Conservation (phyloP, 2,797 vertebrate genomes). For the Leuciscus waleckii region DNA sequence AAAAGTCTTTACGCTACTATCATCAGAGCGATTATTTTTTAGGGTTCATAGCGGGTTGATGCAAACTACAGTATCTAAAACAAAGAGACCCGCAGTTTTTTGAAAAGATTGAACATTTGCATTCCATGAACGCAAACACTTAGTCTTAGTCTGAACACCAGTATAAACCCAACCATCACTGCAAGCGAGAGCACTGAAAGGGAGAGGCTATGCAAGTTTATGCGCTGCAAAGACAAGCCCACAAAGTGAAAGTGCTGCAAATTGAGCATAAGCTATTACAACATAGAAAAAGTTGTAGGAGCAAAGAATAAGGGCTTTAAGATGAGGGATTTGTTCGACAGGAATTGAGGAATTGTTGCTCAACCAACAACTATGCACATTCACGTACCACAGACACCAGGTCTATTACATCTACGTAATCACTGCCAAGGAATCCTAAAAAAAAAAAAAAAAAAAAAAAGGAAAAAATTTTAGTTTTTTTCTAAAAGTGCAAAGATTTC, state of each 20-base stretch:
- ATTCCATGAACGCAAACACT: conserved; percentile 23
- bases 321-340: neutral
- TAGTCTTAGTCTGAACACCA: neutral
- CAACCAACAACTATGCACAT: neutral
- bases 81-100: neutral
- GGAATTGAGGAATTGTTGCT: neutral
- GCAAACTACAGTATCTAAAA: neutral
- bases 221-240: conserved; percentile 44
- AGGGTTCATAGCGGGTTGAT: neutral
- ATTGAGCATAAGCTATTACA: conserved; percentile 39
- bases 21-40: neutral
- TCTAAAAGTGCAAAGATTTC: too few species aligned
- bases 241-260: conserved; percentile 54
- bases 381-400: neutral
- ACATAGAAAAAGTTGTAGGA: neutral
- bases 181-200: neutral
- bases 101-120: neutral
- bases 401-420: conserved; percentile 44
- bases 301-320: neutral
- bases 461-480: too few species aligned
- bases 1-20: neutral
- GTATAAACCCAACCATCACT: neutral
- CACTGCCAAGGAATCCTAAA: conserved; percentile 37
- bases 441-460: neutral
- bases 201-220: conserved; percentile 51